Conservation (phyloP, 2,888 invertebrate genomes). For the Clepsis dumicolana region DNA sequence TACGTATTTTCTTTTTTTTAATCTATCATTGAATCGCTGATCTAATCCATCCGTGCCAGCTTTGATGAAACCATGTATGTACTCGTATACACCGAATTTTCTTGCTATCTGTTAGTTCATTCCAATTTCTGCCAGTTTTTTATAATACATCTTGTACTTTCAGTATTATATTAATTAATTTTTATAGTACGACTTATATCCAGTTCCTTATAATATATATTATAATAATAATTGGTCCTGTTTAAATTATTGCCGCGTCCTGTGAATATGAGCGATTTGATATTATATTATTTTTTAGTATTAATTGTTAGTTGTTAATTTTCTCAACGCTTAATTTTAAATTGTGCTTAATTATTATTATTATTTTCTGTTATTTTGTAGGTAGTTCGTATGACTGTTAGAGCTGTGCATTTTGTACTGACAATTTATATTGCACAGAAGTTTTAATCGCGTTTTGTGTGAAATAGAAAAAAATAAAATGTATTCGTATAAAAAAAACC, state of each 20-base stretch:
- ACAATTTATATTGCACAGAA: conserved; percentile 31
- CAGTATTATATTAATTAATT: conserved; percentile 39
- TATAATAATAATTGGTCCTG: conserved; percentile 16
- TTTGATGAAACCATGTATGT: no score
- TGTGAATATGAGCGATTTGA: conserved; percentile 21
- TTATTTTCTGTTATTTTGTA: conserved; percentile 14
- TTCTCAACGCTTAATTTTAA: conserved; percentile 34
- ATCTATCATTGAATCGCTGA: no score
- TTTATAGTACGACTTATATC: conserved; percentile 26
- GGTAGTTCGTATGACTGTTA: conserved; percentile 17
- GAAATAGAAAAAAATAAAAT: not conserved
- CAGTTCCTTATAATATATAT: conserved; percentile 37
- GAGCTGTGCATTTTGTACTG: conserved; percentile 30
- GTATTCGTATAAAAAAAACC: no score
- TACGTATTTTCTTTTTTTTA: no score
- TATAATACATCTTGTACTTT: conserved; percentile 25
- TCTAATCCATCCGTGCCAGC: no score
- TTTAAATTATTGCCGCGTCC: conserved; percentile 16
- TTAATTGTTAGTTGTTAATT: conserved; percentile 21
- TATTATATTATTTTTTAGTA: conserved; percentile 33
- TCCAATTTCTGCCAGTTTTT: conserved; percentile 39
- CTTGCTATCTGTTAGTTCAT: conserved; percentile 19
- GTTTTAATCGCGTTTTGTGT: conserved; percentile 17
- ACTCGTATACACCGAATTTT: not conserved
- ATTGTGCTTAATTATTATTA: conserved; percentile 28